Base-by-base conservation (phyloP, 2,888 invertebrate genomes). In the Drosophila sordidapex region DNA sequence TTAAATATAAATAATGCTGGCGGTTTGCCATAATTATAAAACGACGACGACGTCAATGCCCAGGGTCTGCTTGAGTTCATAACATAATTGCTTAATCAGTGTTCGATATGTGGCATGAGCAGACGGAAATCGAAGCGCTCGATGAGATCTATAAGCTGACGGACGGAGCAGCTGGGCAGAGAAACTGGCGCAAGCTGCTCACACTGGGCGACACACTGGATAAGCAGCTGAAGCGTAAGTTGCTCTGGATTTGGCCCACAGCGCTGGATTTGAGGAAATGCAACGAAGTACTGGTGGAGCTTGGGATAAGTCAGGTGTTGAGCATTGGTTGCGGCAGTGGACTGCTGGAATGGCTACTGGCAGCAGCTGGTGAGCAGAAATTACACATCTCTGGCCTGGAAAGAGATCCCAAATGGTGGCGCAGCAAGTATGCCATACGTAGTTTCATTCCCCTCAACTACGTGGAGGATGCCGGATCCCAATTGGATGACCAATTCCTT, bases 251-350 rank as follows among this genome's bases (percentile, higher is more conserved):
- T 57, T 96, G 95, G 94, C 97, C 97, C 0, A 95, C 95, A 43
- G 94, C 95, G 76, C 93, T 94, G 2, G 95, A 96, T 91, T 94
- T 97, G 56, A 77, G 87, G 11, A 96, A 95, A 89, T 91, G 97
- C 0, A 93, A 94, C 77, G 82, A 92, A 6, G 88, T 93, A 56
- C 85, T 96, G 59, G 70, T 79, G 25, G 90, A 94, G 40, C 89
- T 94, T 25, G 77, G 93, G 7, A 93, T 95, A 78, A 88, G 92
- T 8, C 93, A 93, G 33, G 92, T 97, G 46, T 91, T 95, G 65
- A 97, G 97, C 79, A 93, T 97, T 40, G 97, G 97, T 1, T 97
- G 97, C 91, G 97, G 97, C 18, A 95, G 95, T 76, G 97, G 97
- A 0, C 93, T 97, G n/a, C 93, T 97, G 36, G 97, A 97, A 92